A percentile compares a stretch with the other conserved stretches of the same genome.
These are phyloP conservation scores for Lissonota sp. DNA, from an alignment of 2,888 invertebrate genomes.

Conservation along the genomic window DNA sequence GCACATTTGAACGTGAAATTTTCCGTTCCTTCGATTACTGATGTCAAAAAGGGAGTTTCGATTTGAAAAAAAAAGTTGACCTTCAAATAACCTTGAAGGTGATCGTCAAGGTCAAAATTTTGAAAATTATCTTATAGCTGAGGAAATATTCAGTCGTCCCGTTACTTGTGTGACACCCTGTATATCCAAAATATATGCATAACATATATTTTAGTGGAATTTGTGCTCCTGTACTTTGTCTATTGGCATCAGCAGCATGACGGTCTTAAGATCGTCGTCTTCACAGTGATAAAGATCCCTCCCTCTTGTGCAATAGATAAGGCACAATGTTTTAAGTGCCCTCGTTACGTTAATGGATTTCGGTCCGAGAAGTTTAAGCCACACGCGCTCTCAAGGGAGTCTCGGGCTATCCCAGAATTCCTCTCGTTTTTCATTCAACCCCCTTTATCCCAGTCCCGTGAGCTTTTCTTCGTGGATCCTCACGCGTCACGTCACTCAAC, in stretches of 20 bases:
- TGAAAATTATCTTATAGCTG: no score
- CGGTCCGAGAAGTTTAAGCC: conserved; percentile 69
- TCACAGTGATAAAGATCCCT: conserved; percentile 14
- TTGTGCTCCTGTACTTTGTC: not conserved
- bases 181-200: not conserved
- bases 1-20: no score
- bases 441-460: not conserved
- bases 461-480: conserved; percentile 9
- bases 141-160: no score
- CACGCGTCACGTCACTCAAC: conserved; percentile 51
- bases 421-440: conserved; percentile 51
- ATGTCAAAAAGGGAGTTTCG: no score
- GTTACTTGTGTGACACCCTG: no score
- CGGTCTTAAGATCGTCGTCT: conserved; percentile 19
- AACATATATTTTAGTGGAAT: not conserved
- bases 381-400: conserved; percentile 48
- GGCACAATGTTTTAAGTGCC: conserved; percentile 64
- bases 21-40: no score
- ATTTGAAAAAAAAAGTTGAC: no score
- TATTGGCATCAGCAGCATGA: conserved; percentile 4
- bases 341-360: conserved; percentile 73
- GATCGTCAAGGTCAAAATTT: no score
- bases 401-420: conserved; percentile 43
- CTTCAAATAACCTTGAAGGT: no score
- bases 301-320: not conserved